Evolutionary conservation across 64 coral and sea anemone genomes (phyloP), one percentile per base, ranked within the genome.

Genomic region (Montipora sp.): DNA sequence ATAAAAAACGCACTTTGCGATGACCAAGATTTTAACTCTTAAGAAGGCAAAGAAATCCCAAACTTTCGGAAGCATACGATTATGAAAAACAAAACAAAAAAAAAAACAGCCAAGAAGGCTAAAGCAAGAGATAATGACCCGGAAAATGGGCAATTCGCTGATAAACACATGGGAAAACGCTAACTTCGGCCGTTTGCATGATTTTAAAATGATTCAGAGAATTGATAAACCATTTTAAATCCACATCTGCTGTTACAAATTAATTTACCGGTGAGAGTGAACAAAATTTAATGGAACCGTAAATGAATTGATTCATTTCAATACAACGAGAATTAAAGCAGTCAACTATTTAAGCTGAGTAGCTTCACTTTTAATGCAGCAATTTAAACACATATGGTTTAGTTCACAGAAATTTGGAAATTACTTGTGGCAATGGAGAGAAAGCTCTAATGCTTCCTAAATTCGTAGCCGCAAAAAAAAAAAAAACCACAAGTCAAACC

Each of bases 261-360:
- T 85, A 85, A 85, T 85, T 72, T 85, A 72, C 82, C 57, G 44
- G 9, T 50, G 61, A 70, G 68, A 85, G 65, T 85, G 61, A 46
- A 72, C 45, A 12, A 63, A 85, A 72, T 68, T 85, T 47, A 85
- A 85, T 72, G 61, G 65, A 48, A n/a, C 15, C 49, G 47, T 71
- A 85, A 85, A 59, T 59, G 45, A 70, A 85, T 67, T 47, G 61
- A 11, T 85, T 71, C 65, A 49, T 51, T 85, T 85, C 65, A 85
- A 85, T 85, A 20, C 82, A 71, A 18, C 18, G 18, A 70, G 59
- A 85, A 71, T 85, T 85, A 85, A 70, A 83, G 44, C 46, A 85
- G 47, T 49, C 82, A 70, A 8, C 82, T 7, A 50, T 85, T 85
- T 78, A 78, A 49, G 75, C 75, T 19, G 16, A 78, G 46, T 5